Base-by-base conservation (phyloP, 2,797 vertebrate genomes). In the Otus scops region DNA sequence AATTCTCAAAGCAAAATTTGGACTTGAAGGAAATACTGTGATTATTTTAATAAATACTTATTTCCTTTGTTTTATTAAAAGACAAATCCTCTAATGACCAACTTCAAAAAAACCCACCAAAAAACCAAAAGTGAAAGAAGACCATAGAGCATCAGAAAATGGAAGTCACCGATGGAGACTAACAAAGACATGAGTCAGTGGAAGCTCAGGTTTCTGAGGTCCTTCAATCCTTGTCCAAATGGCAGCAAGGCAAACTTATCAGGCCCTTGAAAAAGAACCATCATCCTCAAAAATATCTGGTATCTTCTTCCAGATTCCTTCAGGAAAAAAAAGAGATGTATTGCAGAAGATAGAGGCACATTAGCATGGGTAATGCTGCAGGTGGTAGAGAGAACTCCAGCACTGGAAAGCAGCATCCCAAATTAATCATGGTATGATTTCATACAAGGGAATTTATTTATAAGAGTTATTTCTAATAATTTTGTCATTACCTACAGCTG, bases 1-100 rank as follows among this genome's bases (percentile, higher is more conserved):
- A 96, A 96, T 80, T 79, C 85, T 94, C 30, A 56, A 96, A 88
- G 65, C 56, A 88, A 96, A 92, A 54, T 56, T 24, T 36, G 88
- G 89, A 91, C 85, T 79, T 70, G 56, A 61, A 92, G 71, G 43
- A 93, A 92, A 90, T 68, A 69, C 17, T 79, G 34, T 57, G 70
- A 80, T 85, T 94, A 70, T 91, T 83, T 97, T 59, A 70, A 32
- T 54, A 96, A 91, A 92, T 93, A 68, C 6, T 63, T 81, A 56
- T 90, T 91, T 57, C 16, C 59, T 96, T 48, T 77, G 28, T 88
- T 95, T 87, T 86, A 76, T 85, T 71, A 87, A 69, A 85, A 65
- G 74, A 92, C 83, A 92, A 92, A 93, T 69, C 43, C 30, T 91
- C 22, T 71, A 54, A 50, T 17, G 6, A 36, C 19, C 20, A 50